phyloP scores from a whole-genome alignment of 2,113 vertebrate species.

The Vireo altiloquus region DNA sequence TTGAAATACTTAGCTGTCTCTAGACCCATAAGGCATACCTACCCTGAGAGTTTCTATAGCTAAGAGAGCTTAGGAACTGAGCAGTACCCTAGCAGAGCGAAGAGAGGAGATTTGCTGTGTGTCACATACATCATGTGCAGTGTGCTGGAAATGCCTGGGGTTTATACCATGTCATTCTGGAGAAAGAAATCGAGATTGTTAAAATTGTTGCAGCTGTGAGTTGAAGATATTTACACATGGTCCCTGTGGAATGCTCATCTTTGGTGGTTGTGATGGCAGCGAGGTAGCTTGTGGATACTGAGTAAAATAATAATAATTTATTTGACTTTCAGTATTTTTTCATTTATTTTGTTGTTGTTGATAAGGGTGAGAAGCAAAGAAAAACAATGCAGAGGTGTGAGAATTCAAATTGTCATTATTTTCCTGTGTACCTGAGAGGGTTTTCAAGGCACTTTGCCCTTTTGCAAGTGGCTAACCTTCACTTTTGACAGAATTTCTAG shows the following conservation, averaged over 20 bases:
- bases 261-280: background rate
- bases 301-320: background rate
- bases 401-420: background rate
- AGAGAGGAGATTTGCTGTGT: background rate
- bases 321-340: background rate
- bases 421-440: background rate
- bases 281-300: background rate
- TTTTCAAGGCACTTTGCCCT: background rate
- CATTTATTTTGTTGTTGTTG: background rate
- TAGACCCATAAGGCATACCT: background rate
- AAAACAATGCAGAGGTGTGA: background rate
- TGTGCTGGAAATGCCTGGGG: background rate
- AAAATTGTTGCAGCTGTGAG: background rate
- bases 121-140: background rate
- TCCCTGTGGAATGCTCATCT: background rate
- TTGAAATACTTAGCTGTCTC: background rate
- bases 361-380: background rate
- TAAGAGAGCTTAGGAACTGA: background rate
- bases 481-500: background rate
- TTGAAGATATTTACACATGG: background rate
- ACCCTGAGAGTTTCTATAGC: background rate
- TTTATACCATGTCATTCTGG: background rate
- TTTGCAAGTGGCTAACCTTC: slow-evolving; percentile 11
- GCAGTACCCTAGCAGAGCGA: background rate
- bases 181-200: background rate